Evolutionary conservation across 2,888 invertebrate genomes (phyloP).

Genomic region (Isoperla grammatica): DNA sequence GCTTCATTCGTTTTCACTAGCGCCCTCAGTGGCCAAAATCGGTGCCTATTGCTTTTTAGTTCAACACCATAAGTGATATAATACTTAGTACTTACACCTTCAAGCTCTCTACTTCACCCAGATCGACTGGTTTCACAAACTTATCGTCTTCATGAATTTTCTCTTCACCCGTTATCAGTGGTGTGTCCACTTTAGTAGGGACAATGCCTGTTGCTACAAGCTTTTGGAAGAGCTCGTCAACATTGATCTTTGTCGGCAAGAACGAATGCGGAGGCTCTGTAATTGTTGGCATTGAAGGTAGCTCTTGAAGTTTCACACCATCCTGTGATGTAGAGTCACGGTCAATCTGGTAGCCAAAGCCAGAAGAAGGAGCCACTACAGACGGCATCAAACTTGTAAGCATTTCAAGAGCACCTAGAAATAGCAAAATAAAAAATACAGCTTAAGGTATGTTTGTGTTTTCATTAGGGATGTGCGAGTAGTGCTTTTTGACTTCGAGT

Average conservation of each 20-base stretch:
- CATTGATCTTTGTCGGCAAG: constrained; percentile 48
- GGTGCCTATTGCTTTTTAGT: too few relatives aligned
- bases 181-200: constrained; percentile 34
- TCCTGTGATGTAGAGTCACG: constrained; percentile 32
- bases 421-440: constrained; percentile 32
- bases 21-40: too few relatives aligned
- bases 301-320: constrained; percentile 7
- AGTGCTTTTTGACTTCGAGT: too few relatives aligned
- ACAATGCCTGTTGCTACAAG: constrained; percentile 81
- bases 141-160: constrained; percentile 33
- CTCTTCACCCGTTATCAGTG: constrained; percentile 25
- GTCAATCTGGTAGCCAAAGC: constrained; percentile 51
- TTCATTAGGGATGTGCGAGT: too few relatives aligned
- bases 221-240: constrained; percentile 79
- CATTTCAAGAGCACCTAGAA: constrained; percentile 48
- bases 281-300: not conserved
- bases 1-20: too few relatives aligned
- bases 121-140: constrained; percentile 56
- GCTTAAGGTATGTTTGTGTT: too few relatives aligned
- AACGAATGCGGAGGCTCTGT: constrained; percentile 29
- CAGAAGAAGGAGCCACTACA: constrained; percentile 52
- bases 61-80: too few relatives aligned
- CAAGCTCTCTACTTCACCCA: constrained; percentile 64
- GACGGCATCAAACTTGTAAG: constrained; percentile 60
- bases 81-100: constrained; percentile 64